Evolutionary conservation across 37 sponge, comb jelly and placozoan genomes (phyloP).

Genomic region (Geodia barretti): DNA sequence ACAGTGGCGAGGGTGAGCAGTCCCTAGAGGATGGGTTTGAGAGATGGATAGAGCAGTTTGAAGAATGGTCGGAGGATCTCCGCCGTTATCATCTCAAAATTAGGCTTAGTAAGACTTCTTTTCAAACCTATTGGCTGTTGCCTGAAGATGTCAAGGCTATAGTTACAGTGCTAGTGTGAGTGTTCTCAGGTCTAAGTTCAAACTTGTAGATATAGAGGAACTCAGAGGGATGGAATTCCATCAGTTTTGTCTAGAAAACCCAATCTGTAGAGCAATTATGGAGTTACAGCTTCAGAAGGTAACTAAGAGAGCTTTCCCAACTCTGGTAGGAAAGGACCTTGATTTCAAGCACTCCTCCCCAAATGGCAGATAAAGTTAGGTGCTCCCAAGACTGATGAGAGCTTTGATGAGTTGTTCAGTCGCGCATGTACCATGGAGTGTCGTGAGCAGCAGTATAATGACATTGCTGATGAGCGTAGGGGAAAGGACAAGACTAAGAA

Average conservation of each 20-base stretch:
- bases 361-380: conserved; percentile 25
- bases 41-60: conserved; percentile 15
- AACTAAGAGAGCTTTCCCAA: conserved; percentile 23
- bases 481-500: neutral
- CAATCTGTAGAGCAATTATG: neutral
- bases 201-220: conserved; percentile 21
- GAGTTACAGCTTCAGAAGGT: conserved; percentile 8
- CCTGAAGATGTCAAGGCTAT: conserved; percentile 8
- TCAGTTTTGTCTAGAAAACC: conserved; percentile 7
- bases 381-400: conserved; percentile 21
- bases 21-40: conserved; percentile 9
- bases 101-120: neutral
- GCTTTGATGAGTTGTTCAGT: conserved; percentile 11
- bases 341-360: conserved; percentile 19
- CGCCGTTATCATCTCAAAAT: conserved; percentile 7
- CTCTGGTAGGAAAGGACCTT: conserved; percentile 3
- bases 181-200: neutral
- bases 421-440: neutral
- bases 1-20: conserved; percentile 22
- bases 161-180: conserved; percentile 4
- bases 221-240: conserved; percentile 25
- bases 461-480: neutral
- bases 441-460: neutral
- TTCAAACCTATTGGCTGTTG: conserved; percentile 4
- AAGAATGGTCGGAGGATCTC: conserved; percentile 19